Evolutionary conservation across 2,113 vertebrate genomes (phyloP).

Genomic region (Lophotis ruficrista): DNA sequence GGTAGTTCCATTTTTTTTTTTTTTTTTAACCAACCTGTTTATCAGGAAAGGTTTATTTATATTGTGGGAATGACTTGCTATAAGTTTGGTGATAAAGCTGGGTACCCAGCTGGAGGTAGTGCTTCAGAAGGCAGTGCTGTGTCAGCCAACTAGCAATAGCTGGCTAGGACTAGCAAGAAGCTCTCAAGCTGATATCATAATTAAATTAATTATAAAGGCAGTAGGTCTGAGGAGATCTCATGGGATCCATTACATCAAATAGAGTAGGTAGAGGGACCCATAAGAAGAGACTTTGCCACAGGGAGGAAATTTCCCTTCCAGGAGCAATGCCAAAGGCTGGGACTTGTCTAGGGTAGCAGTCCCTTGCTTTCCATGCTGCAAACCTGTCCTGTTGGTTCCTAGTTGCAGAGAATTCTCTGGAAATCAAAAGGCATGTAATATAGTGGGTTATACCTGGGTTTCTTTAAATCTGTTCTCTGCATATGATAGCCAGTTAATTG

Average conservation of each 20-base stretch:
- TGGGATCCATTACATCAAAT: background rate
- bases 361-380: background rate
- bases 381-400: background rate
- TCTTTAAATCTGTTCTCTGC: background rate
- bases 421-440: background rate
- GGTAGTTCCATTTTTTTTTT: background rate
- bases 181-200: background rate
- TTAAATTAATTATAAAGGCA: slow-evolving; percentile 7
- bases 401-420: background rate
- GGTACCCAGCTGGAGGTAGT: background rate
- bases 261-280: background rate
- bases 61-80: background rate
- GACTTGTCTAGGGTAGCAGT: background rate
- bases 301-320: background rate
- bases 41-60: background rate
- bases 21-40: background rate
- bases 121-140: background rate
- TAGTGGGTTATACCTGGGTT: background rate
- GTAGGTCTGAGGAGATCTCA: background rate
- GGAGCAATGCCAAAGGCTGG: background rate
- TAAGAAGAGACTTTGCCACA: background rate
- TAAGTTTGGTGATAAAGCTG: background rate
- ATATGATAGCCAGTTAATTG: background rate
- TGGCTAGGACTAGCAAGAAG: background rate
- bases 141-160: background rate